phyloP scores from a whole-genome alignment of 2,888 invertebrate genomes.

The Bhutanitis thaidina region DNA sequence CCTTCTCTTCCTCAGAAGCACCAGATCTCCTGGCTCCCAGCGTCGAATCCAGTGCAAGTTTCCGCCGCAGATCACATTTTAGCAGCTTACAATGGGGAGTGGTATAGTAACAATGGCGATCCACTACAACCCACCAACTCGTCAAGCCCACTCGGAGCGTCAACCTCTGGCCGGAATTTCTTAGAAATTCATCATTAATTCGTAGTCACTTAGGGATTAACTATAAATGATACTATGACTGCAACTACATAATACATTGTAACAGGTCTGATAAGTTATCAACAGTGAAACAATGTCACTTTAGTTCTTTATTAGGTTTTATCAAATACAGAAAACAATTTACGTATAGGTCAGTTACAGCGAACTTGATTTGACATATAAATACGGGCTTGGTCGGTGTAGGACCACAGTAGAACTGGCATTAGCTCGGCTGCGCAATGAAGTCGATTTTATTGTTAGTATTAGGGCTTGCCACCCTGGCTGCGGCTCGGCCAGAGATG shows the following conservation, averaged over 20 bases:
- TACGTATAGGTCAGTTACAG: slow-evolving; percentile 4
- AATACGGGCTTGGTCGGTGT: slow-evolving; percentile 31
- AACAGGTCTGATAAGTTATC: slow-evolving; percentile 1
- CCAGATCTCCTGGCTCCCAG: too few species aligned
- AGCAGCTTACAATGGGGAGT: too few species aligned
- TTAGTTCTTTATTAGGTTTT: not conserved
- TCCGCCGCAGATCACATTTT: too few species aligned
- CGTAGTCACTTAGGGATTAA: too few species aligned
- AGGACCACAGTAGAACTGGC: slow-evolving; percentile 50
- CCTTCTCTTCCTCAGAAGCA: too few species aligned
- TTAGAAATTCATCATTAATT: too few species aligned
- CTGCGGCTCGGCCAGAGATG: slow-evolving; percentile 52
- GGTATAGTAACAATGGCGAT: not conserved
- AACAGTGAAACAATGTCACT: slow-evolving; percentile 1
- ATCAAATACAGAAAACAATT: slow-evolving; percentile 19
- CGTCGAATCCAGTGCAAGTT: too few species aligned
- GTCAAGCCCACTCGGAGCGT: too few species aligned
- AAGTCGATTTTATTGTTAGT: slow-evolving; percentile 49
- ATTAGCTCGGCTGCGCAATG: slow-evolving; percentile 52
- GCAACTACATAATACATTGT: too few species aligned
- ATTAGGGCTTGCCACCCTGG: slow-evolving; percentile 55
- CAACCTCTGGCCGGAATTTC: too few species aligned
- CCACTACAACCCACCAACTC: too few species aligned
- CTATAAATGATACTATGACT: too few species aligned
- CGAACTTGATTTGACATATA: slow-evolving; percentile 33